Base-by-base conservation (phyloP, 2,888 invertebrate genomes). In the Pollenia amentaria region DNA sequence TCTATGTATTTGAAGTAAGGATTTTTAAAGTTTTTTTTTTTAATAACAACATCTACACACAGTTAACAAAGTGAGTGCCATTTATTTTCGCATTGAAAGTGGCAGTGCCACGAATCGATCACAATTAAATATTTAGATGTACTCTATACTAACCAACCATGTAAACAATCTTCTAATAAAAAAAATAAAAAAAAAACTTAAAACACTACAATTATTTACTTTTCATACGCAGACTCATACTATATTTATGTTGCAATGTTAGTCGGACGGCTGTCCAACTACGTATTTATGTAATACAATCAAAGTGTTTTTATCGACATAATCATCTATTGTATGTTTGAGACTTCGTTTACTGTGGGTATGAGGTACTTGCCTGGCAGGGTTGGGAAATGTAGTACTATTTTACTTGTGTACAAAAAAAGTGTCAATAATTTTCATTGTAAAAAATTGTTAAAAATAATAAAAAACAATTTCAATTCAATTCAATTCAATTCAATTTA, bases 101-200 rank as follows among this genome's bases (percentile, higher is more conserved):
- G 75, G 48, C 60, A 76, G 64, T 79, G 79, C 82, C 82, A 82
- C 79, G 79, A 87, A 87, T 79, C 87, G 83, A 83, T 81, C 85
- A 85, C 88, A 87, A 88, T 87, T 89, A 88, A 87, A 86, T 84
- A 79, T 81, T 82, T 87, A 44, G 64, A 29, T 78, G 85, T 80
- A 84, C 65, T 82, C 72, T 44, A 69, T 62, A 55, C 44, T 40
- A 46, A 55, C 21, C 51, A 67, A 42, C 42, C 9, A 55, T 42
- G 12, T 12, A 48, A 21, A 73, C 55, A 73, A 53, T 64, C 53
- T 62, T 79, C 9, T 48, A 46, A 64, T 57, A 73, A 11, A 44
- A 18, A 53, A 9, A 9, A 29, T 55, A 55, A 10, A 9, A 9
- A 29, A 65, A 55, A 10, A 55, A 46, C 6, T 29, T 46, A 55